Conservation (phyloP, 1,140 invertebrate genomes). For the Phortica variegata region DNA sequence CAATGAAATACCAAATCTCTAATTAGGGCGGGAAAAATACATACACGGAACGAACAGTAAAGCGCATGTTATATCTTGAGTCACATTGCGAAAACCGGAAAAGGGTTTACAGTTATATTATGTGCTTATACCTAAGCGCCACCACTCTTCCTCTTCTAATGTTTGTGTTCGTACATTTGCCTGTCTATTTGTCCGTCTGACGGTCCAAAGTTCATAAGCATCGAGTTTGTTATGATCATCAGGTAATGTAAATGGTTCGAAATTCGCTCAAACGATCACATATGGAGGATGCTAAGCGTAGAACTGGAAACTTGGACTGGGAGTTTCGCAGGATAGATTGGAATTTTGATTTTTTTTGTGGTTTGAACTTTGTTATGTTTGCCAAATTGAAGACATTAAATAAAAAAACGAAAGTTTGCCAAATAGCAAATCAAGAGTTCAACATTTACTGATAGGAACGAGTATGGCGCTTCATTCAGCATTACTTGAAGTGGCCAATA, state of each 20-base stretch:
- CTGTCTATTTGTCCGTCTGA: slow-evolving; percentile 30
- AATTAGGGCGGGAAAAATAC: slow-evolving; percentile 40
- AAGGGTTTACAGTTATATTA: slow-evolving; percentile 33
- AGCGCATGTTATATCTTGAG: no score
- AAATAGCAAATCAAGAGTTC: background rate
- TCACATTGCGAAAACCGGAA: slow-evolving; percentile 37
- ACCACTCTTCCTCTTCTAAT: no score
- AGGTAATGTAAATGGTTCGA: slow-evolving; percentile 27
- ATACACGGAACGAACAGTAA: no score
- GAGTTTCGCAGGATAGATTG: slow-evolving; percentile 33
- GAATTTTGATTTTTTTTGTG: slow-evolving; percentile 31
- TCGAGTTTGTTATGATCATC: slow-evolving; percentile 5
- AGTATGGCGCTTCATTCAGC: background rate
- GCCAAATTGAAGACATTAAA: no score
- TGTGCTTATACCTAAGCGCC: slow-evolving; percentile 40
- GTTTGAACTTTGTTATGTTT: slow-evolving; percentile 32
- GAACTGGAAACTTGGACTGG: slow-evolving; percentile 33
- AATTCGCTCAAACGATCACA: slow-evolving; percentile 37
- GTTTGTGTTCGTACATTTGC: no score
- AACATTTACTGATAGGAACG: background rate
- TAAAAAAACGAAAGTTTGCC: no score
- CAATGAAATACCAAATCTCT: slow-evolving; percentile 49
- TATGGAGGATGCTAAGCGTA: slow-evolving; percentile 1
- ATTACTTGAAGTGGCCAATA: slow-evolving; percentile 33
- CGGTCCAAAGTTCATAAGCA: slow-evolving; percentile 1